Percentiles rank a stretch among this genome's conserved stretches.
phyloP scores from a whole-genome alignment of 1,140 invertebrate species.

The Drosophila persimilis region DNA sequence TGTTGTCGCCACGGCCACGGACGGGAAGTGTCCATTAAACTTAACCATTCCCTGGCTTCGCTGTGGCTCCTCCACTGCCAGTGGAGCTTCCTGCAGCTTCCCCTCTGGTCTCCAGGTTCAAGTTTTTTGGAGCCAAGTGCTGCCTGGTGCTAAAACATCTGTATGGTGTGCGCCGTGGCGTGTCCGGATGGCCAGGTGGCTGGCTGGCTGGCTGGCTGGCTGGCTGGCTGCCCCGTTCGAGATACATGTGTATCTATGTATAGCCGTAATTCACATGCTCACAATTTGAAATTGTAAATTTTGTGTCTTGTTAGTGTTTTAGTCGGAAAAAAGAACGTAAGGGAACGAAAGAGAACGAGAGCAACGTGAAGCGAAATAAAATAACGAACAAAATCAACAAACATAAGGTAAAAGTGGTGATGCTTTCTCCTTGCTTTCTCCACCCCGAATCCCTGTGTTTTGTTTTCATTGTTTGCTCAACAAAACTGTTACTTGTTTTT shows the following conservation, averaged over 20 bases:
- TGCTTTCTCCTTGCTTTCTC: too few relatives aligned
- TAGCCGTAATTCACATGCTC: conserved; percentile 51
- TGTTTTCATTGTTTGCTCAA: conserved; percentile 73
- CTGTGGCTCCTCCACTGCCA: too few relatives aligned
- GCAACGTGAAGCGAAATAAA: conserved; percentile 55
- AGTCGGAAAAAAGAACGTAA: background rate
- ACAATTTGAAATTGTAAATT: conserved; percentile 76
- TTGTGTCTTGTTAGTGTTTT: conserved; percentile 54
- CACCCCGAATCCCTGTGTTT: conserved; percentile 5
- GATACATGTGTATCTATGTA: conserved; percentile 57
- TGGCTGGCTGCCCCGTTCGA: conserved; percentile 15
- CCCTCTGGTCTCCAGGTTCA: conserved; percentile 9
- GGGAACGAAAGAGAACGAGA: background rate
- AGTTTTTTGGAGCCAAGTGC: conserved; percentile 53
- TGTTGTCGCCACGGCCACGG: conserved; percentile 34
- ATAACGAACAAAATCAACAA: conserved; percentile 74
- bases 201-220: background rate
- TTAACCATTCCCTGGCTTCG: conserved; percentile 24
- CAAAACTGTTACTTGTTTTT: conserved; percentile 78
- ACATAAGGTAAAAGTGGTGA: conserved; percentile 57
- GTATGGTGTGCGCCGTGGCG: conserved; percentile 60
- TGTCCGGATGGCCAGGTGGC: conserved; percentile 56
- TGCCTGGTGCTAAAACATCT: conserved; percentile 68
- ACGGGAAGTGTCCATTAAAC: conserved; percentile 44
- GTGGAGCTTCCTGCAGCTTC: too few relatives aligned